A percentile compares a stretch with the other conserved stretches of the same genome.
Evolutionary conservation across 2,888 invertebrate species (phyloP).

Genomic region (Meganola albula): DNA sequence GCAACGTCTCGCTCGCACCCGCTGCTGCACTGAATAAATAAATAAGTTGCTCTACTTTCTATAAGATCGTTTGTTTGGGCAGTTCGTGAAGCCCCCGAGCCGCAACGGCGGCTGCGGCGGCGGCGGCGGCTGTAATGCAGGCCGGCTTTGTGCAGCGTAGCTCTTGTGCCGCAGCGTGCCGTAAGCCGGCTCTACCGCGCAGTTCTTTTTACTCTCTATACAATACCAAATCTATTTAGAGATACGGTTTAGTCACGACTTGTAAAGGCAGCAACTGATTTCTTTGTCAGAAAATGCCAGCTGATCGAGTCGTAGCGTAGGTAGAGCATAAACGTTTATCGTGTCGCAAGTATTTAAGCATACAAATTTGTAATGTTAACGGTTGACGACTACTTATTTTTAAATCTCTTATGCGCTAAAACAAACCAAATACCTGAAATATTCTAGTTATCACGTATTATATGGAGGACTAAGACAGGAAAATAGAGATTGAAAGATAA

Average conservation of each 20-base stretch:
- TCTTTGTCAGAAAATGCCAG: constrained; percentile 32
- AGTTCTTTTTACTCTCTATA: constrained; percentile 46
- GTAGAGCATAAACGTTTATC: background rate
- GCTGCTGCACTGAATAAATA: constrained; percentile 72
- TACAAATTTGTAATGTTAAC: too few relatives aligned
- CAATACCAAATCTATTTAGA: constrained; percentile 41
- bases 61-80: constrained; percentile 74
- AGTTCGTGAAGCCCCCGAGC: constrained; percentile 44
- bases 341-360: too few relatives aligned
- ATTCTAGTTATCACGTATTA: too few relatives aligned
- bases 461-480: too few relatives aligned
- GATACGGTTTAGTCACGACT: constrained; percentile 51
- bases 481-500: too few relatives aligned
- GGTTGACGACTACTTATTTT: too few relatives aligned
- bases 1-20: constrained; percentile 64
- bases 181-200: constrained; percentile 28
- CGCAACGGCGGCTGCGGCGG: constrained; percentile 25
- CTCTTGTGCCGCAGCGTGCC: constrained; percentile 16
- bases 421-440: too few relatives aligned
- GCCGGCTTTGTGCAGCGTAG: constrained; percentile 23
- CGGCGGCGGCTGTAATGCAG: constrained; percentile 28
- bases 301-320: constrained; percentile 12
- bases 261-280: constrained; percentile 29
- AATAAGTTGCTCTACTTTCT: constrained; percentile 77
- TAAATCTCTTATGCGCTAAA: too few relatives aligned